Conservation (phyloP, 2,797 vertebrate species). For the Tenualosa ilisha region DNA sequence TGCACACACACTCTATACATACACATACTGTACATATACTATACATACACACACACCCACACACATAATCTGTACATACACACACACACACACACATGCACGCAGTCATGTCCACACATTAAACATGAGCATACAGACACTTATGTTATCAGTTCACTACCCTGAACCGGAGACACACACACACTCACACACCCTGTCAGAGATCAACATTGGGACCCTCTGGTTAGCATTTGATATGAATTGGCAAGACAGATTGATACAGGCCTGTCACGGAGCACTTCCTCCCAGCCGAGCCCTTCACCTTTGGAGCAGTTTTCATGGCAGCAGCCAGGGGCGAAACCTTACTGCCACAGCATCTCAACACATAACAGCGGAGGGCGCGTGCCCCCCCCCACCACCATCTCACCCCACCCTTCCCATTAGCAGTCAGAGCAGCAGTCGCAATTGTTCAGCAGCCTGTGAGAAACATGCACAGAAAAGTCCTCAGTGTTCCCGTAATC, state of each 20-base stretch:
- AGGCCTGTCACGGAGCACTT: neutral
- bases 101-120: neutral
- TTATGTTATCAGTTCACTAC: neutral
- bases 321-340: neutral
- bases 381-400: neutral
- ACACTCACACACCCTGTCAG: neutral
- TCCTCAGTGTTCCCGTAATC: constrained; percentile 20
- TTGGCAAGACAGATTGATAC: neutral
- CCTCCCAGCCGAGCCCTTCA: neutral
- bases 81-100: neutral
- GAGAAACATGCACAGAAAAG: constrained; percentile 3
- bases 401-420: neutral
- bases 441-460: constrained; percentile 5
- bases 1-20: constrained; percentile 13
- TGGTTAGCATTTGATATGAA: neutral
- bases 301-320: neutral
- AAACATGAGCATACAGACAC: neutral
- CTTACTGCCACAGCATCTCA: neutral
- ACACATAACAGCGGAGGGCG: neutral
- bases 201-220: neutral
- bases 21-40: too few species aligned
- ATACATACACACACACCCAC: too few species aligned
- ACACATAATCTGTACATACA: neutral
- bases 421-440: constrained; percentile 19
- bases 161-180: neutral